Base-by-base conservation (phyloP, 2,797 vertebrate genomes). In the Enteromius viviparus region DNA sequence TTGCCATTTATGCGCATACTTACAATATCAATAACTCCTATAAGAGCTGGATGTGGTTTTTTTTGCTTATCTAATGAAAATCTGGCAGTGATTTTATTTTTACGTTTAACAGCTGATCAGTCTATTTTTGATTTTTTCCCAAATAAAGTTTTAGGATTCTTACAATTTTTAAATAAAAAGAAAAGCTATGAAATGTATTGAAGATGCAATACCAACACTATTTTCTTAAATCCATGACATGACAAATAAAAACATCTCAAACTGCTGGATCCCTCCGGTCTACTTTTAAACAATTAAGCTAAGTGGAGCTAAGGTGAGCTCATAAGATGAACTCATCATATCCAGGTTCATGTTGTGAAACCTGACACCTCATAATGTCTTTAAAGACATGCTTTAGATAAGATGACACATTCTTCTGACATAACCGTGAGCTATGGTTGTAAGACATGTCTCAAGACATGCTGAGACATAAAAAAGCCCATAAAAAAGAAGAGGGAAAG, bases 401-500 rank as follows among this genome's bases (percentile, higher is more conserved):
- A 75, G 71, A 51, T 12, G 47, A 62, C 75, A 62, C 37, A 42
- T 17, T 45, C 34, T 26, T 76, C 55, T 45, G 37, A 76, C 23
- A 62, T 62, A 45, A 45, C 75, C 42, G 29, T 29, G 75, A 76
- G 2, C 17, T 42, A 47, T 42, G 40, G 6, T n/a, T 70, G 11
- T 14, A 70, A 70, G 40, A 15, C 15, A 5, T 6, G 51, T 65
- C 47, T 51, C 6, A 10, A 47, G 37, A 62, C 66, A 17, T 55
- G 68, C 72, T 32, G 42, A 71, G 29, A 55, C 21, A 60, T 26
- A 9, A 6, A 64, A 37, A 75, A 32, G 6, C 37, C 6, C 9
- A 70, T 47, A 23, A 71, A 34, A 45, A 82, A 66, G 32, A 66
- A 37, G 51, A 76, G 58, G 29, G 68, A 14, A 37, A 81, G 34